Conservation (phyloP, 2,113 vertebrate species). For the Nycticorax nycticorax region DNA sequence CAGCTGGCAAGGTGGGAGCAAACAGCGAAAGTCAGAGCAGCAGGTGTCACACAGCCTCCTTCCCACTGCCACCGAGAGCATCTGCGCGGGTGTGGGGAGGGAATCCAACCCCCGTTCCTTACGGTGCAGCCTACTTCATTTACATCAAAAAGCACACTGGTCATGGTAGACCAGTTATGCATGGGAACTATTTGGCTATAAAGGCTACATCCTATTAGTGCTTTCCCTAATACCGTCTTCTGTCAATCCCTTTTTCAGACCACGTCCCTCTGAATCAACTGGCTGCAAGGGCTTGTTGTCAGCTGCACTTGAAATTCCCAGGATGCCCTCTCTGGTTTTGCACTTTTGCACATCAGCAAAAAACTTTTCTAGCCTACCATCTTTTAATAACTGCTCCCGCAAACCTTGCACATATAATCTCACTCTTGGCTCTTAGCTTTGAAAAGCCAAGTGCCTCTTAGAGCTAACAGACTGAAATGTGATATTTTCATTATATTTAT, state of each 20-base stretch:
- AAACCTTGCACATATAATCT: not conserved
- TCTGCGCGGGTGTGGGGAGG: not conserved
- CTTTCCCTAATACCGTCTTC: not conserved
- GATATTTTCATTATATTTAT: not conserved
- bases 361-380: accelerated
- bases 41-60: not conserved
- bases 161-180: not conserved
- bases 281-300: not conserved
- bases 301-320: not conserved
- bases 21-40: not conserved
- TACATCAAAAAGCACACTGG: not conserved
- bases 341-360: not conserved
- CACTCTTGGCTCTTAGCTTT: not conserved
- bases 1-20: not conserved
- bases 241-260: not conserved
- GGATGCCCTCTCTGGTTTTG: not conserved
- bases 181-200: not conserved
- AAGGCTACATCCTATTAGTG: not conserved
- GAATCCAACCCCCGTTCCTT: not conserved
- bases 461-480: not conserved
- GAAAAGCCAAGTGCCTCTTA: not conserved
- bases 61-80: not conserved
- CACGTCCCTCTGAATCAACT: not conserved
- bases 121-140: accelerated
- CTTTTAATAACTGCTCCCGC: not conserved